Conservation (phyloP, 2,113 vertebrate genomes). For the Capreolus pygargus region DNA sequence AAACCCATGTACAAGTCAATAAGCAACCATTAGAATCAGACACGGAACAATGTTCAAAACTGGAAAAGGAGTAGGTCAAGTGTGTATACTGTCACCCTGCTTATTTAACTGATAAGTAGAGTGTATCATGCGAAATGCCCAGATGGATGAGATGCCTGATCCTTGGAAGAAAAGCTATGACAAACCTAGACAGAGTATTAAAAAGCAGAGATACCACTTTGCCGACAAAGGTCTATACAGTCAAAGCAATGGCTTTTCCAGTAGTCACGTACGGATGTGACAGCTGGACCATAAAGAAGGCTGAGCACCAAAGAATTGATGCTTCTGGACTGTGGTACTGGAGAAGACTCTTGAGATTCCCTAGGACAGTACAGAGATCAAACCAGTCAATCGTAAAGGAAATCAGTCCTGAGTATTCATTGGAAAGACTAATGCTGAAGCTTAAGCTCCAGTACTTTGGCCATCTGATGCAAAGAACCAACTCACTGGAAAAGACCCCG, state of each 20-base stretch:
- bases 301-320: not conserved
- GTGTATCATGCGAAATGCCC: not conserved
- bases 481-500: not conserved
- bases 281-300: not conserved
- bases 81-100: not conserved
- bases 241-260: not conserved
- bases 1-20: not conserved
- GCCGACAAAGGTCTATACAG: not conserved
- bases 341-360: not conserved
- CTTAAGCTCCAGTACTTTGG: not conserved
- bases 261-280: not conserved
- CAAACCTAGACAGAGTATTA: not conserved
- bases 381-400: not conserved
- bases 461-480: not conserved
- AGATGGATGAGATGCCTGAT: not conserved
- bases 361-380: not conserved
- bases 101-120: not conserved
- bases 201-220: not conserved
- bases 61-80: not conserved
- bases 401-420: not conserved
- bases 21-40: not conserved
- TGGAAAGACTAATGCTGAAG: not conserved
- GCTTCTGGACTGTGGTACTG: not conserved
- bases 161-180: not conserved
- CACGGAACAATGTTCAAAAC: not conserved